phyloP scores from a whole-genome alignment of 2,113 vertebrate genomes.

The Podarcis raffonei region DNA sequence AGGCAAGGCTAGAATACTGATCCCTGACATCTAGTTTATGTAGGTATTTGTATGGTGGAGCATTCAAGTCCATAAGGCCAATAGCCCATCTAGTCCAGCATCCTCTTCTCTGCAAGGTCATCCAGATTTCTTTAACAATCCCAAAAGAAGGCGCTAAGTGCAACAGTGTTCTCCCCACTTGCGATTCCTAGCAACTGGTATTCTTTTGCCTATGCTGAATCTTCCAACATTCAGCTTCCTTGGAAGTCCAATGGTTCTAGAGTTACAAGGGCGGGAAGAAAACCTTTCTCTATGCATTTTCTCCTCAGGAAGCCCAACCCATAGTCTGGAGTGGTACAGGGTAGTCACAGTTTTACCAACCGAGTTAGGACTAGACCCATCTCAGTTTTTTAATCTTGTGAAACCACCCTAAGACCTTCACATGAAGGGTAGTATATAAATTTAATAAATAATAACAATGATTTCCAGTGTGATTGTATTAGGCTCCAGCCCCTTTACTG shows the following conservation, averaged over 20 bases:
- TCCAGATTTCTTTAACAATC: not conserved
- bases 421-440: too few relatives aligned
- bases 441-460: too few relatives aligned
- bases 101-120: not conserved
- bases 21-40: not conserved
- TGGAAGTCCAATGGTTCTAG: too few relatives aligned
- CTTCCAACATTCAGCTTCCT: too few relatives aligned
- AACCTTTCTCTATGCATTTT: too few relatives aligned
- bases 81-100: not conserved
- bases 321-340: not conserved
- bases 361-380: not conserved
- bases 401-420: too few relatives aligned
- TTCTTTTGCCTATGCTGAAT: not conserved
- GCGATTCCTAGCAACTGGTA: not conserved
- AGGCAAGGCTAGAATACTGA: not conserved
- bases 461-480: not conserved
- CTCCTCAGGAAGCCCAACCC: too few relatives aligned
- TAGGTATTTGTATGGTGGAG: not conserved
- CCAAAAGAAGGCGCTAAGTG: not conserved
- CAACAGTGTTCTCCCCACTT: not conserved
- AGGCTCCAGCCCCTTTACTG: not conserved
- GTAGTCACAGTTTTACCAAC: not conserved
- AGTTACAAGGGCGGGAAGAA: too few relatives aligned
- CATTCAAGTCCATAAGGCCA: not conserved
- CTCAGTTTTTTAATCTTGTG: too few relatives aligned